Base-by-base conservation (phyloP, 2,888 invertebrate genomes). In the Deladenus siricidicola region DNA sequence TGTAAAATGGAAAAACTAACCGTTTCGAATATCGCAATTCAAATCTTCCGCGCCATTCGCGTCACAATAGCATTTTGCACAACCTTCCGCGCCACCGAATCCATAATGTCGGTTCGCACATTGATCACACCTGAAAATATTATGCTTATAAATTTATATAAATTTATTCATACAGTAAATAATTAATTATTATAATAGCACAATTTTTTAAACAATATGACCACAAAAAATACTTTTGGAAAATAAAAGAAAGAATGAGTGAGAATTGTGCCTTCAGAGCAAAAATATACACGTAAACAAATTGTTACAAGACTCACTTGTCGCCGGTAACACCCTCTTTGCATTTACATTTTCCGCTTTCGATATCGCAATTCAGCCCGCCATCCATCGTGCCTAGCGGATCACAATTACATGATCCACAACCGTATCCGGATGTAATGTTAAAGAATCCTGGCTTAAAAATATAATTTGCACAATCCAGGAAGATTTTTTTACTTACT, bases 261-360 rank as follows among this genome's bases (percentile, higher is more conserved):
- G n/a, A n/a, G n/a, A n/a, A n/a, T n/a, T n/a, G n/a, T n/a, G n/a
- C n/a, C n/a, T n/a, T n/a, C n/a, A n/a, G n/a, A n/a, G n/a, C n/a
- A n/a, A n/a, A n/a, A n/a, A n/a, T n/a, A n/a, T n/a, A n/a, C n/a
- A n/a, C n/a, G n/a, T n/a, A n/a, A n/a, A n/a, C n/a, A n/a, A n/a
- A n/a, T n/a, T n/a, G n/a, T n/a, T n/a, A n/a, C 17, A 26, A 24
- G 14, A 21, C 34, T 30, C 29, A 50, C 34, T 69, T 62, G 4
- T 77, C 73, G 44, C 82, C 83, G 3, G 79, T 80, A 28, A 52
- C 48, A 19, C 66, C 66, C 6, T 78, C 76, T 60, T 80, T 80
- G 80, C 94, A 94, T 74, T 86, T 85, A 79, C 96, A 96, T 80
- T 91, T 90, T 0, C 94, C 94, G 1, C 85, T 86, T 54, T 82